Base-by-base conservation (phyloP, 2,113 vertebrate genomes). In the Martes martes region DNA sequence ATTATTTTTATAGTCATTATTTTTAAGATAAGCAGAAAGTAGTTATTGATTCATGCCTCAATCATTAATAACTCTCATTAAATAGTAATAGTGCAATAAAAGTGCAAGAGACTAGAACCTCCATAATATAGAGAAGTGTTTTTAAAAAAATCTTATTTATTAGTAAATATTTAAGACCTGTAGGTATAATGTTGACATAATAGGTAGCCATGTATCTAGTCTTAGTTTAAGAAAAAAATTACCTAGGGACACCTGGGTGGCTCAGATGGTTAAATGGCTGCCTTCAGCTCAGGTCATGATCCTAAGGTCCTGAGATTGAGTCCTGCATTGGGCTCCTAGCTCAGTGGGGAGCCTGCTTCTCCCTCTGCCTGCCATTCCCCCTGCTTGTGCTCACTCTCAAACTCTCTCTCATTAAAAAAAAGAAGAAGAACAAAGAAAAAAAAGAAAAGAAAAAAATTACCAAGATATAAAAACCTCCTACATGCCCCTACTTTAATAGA, bases 41-140 rank as follows among this genome's bases (percentile, higher is more conserved):
- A 82, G 15, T 74, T 89, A 89, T 21, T 85, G 24, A 91, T 50
- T 59, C 36, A 80, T 85, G n/a, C 36, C 67, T 82, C 4, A 74
- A 73, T 81, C 39, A 91, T 50, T 92, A 96, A 89, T 57, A 89
- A 78, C 23, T 81, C 11, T n/a, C 61, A 97, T 47, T 89, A 84
- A 69, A 28, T 33, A 81, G 4, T n/a, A 21, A 11, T 39, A 33
- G 59, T 86, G 28, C 50, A 65, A 88, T 92, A 24, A 92, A 82
- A 91, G 50, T 26, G n/a, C 23, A 94, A 85, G 42, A 61, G 21
- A 28, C 2, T 16, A 87, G 21, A 91, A 59, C 26, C 23, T 28
- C 31, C 2, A 33, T 52, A 81, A 50, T 19, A 67, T 36, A 85
- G 21, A 87, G 36, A 8, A 90, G 31, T 91, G 7, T 52, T 52